Conservation (phyloP, 2,113 vertebrate species). For the Sus scrofa region T2T-Sscrofa CM000812.6:262448001-262448500, state of each 20-base stretch:
- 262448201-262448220: neutral
- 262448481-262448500: neutral
- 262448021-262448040: neutral
- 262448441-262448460: neutral
- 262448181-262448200: neutral
- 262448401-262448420: neutral
- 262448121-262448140: neutral
- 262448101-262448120: neutral
- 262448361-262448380: neutral
- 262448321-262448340: neutral
- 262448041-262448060: neutral
- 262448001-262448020: no score
- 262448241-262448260: neutral
- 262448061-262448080: neutral
- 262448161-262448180: neutral
- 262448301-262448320: neutral
- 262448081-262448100: neutral
- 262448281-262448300: neutral
- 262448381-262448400: neutral
- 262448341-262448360: neutral
- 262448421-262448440: neutral
- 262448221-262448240: neutral
- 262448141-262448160: neutral
- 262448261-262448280: neutral
- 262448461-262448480: neutral